These are phyloP conservation scores for Microtus ochrogaster DNA, from an alignment of 2,113 vertebrate genomes.

Conservation along the genomic window DNA sequence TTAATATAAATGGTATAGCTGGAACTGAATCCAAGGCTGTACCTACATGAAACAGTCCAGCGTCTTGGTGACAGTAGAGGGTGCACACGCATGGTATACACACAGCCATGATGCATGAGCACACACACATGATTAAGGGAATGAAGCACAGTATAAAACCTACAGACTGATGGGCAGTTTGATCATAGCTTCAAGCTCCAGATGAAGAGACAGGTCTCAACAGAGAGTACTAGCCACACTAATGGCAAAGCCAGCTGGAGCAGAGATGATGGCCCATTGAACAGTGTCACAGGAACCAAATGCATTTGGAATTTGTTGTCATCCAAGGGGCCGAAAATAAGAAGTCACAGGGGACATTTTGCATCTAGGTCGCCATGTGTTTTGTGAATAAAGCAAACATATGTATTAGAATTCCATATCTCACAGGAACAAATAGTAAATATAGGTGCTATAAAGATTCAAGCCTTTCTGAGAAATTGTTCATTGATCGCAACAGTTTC, in stretches of 20 bases:
- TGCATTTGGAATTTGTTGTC: background rate
- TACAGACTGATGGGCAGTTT: background rate
- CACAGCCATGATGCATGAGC: background rate
- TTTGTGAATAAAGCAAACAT: background rate
- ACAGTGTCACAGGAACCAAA: background rate
- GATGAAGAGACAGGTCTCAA: background rate
- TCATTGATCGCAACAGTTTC: conserved; percentile 19
- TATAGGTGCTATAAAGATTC: background rate
- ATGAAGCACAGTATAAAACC: background rate
- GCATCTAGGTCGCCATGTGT: background rate
- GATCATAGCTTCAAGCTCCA: background rate
- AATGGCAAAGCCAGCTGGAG: background rate
- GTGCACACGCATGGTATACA: background rate
- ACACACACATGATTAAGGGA: background rate
- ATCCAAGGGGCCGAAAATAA: background rate
- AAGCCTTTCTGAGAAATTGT: background rate
- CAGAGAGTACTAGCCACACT: accelerated
- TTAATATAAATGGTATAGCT: background rate
- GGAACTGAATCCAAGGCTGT: background rate
- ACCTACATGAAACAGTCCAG: background rate
- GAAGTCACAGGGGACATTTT: background rate
- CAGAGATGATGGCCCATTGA: background rate
- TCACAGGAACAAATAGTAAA: background rate
- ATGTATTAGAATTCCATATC: background rate
- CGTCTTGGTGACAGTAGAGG: background rate